Percentiles rank a stretch among this genome's conserved stretches.
phyloP scores from a whole-genome alignment of 2,888 invertebrate species.

The Sinhomidia bicolor region DNA sequence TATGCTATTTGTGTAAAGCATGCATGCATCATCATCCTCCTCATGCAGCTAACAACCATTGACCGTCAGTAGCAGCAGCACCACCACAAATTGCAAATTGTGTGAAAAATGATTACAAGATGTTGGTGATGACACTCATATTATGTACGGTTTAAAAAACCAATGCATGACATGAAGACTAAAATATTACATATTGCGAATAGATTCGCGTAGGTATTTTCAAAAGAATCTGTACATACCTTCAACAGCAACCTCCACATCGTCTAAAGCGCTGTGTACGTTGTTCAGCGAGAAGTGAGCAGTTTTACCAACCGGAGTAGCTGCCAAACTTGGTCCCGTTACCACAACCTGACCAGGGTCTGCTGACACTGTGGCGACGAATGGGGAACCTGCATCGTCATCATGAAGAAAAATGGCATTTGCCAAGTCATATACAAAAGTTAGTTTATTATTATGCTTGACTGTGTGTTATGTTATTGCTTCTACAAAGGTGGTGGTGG shows the following conservation, averaged over 20 bases:
- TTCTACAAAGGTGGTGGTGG: not conserved
- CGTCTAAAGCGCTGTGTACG: conserved; percentile 91
- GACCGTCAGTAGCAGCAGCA: not conserved
- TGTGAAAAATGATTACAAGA: conserved; percentile 45
- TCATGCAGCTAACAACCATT: not conserved
- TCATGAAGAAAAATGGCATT: conserved; percentile 83
- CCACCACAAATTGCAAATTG: conserved; percentile 44
- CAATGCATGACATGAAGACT: conserved; percentile 14
- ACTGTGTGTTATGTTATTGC: not conserved
- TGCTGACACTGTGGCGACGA: conserved; percentile 89
- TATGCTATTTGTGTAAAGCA: conserved; percentile 8
- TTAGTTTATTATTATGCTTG: not conserved
- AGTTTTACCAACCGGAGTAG: conserved; percentile 84
- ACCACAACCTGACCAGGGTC: conserved; percentile 85
- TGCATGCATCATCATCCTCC: not conserved
- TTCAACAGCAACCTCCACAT: conserved; percentile 98
- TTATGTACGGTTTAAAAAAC: not conserved
- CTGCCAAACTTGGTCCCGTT: conserved; percentile 85
- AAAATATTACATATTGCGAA: not conserved
- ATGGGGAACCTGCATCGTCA: conserved; percentile 92
- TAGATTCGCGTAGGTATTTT: not conserved
- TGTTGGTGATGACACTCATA: not conserved
- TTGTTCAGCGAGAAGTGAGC: conserved; percentile 84
- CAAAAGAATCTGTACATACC: conserved; percentile 84
- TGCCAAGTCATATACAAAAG: conserved; percentile 43